Evolutionary conservation across 1,140 invertebrate genomes (phyloP), one percentile per base, ranked within the genome.

Genomic region (Drosophila gunungcola): DNA sequence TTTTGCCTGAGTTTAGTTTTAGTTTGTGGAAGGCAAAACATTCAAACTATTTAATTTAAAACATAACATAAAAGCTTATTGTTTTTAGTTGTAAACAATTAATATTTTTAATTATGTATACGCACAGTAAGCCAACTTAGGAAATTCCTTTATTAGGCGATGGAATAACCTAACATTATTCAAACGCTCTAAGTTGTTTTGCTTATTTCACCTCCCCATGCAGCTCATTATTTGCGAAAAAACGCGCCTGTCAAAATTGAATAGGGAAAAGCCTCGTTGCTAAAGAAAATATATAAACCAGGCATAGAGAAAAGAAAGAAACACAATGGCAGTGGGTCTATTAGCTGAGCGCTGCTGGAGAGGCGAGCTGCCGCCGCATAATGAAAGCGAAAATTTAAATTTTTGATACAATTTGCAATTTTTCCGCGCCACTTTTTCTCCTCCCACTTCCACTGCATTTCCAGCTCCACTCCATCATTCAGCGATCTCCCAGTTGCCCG

Each of bases 341-440:
- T 86, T 86, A 86, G 83, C 74, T 73, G 80, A 86, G 83, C 54
- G 48, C 65, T 61, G 48, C 65, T 61, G 42, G 11, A 38, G 39
- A 43, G 48, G 48, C 46, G 42, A 52, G 72, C 25, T 62, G 62
- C 73, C 55, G 65, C 80, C 78, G 79, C 84, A 83, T 86, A 86
- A 86, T 86, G 83, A 86, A 86, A 86, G 83, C 83, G 80, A 83
- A 86, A 88, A 86, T 86, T 86, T 86, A 88, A 86, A 86, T 86
- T 86, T 81, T 78, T 86, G 83, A 83, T 86, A 86, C 83, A 86
- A 86, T 86, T 86, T 86, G 83, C 83, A 86, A 88, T 86, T 77
- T 86, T 88, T 75, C 53, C 34, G 49, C 52, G 41, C 62, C 34
- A 42, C 51, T 51, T 65, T 68, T 56, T 25, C 38, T 36, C 46